These are phyloP conservation scores for Polia nebulosa DNA, from an alignment of 2,888 invertebrate species.

Conservation along the genomic window DNA sequence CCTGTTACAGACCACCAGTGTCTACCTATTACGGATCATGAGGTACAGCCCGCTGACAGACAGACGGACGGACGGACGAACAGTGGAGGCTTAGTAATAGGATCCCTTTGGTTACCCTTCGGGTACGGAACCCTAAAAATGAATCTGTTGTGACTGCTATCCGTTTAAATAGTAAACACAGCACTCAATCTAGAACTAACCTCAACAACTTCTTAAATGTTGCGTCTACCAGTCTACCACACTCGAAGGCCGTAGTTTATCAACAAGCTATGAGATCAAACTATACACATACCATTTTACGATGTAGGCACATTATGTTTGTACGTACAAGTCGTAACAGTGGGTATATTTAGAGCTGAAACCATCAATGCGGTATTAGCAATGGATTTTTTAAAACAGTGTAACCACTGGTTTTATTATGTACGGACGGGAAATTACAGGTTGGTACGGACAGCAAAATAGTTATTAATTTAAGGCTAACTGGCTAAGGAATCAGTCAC, in stretches of 20 bases:
- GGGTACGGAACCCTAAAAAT: too few species aligned
- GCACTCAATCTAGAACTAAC: background rate
- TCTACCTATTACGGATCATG: too few species aligned
- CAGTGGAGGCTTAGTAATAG: too few species aligned
- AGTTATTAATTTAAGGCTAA: too few species aligned
- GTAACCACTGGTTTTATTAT: background rate
- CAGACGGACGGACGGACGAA: too few species aligned
- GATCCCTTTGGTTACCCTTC: too few species aligned
- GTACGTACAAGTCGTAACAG: background rate
- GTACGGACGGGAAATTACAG: background rate
- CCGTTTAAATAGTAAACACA: background rate
- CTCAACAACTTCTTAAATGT: slow-evolving; percentile 12
- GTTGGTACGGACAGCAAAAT: background rate
- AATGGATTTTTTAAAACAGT: slow-evolving; percentile 9
- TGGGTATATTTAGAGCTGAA: slow-evolving; percentile 35
- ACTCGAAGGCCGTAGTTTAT: slow-evolving; percentile 19
- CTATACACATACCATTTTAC: slow-evolving; percentile 7
- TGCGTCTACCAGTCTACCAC: slow-evolving; percentile 39
- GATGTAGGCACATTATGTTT: background rate
- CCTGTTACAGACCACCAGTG: too few species aligned
- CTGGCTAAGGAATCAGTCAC: too few species aligned
- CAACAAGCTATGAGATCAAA: slow-evolving; percentile 24
- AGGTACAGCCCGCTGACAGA: too few species aligned
- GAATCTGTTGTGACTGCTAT: too few species aligned
- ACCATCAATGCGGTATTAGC: slow-evolving; percentile 24